These are phyloP conservation scores for Lydus trimaculatus DNA, from an alignment of 2,888 invertebrate species.

Conservation along the genomic window DNA sequence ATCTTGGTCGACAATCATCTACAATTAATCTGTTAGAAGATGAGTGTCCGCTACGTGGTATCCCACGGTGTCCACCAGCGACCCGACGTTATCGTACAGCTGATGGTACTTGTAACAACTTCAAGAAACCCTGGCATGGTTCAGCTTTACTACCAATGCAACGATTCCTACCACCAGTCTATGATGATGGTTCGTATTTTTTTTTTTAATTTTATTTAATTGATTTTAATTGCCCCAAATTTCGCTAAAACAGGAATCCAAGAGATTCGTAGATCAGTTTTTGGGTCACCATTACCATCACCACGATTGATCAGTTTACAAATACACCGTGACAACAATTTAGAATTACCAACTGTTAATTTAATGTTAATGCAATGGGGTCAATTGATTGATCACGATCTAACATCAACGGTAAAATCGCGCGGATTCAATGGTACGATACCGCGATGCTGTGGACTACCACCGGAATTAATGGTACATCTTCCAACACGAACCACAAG, in stretches of 20 bases:
- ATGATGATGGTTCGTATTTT: constrained; percentile 75
- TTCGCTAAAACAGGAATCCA: constrained; percentile 54
- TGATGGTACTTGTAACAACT: constrained; percentile 91
- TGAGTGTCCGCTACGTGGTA: constrained; percentile 72
- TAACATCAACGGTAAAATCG: constrained; percentile 80
- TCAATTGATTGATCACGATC: constrained; percentile 88
- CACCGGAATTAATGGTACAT: constrained; percentile 69
- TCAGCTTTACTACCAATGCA: constrained; percentile 83
- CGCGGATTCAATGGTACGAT: constrained; percentile 80
- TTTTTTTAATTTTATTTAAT: not conserved
- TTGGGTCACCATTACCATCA: constrained; percentile 72
- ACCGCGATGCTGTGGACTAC: constrained; percentile 77
- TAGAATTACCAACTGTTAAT: constrained; percentile 72
- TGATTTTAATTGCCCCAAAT: no score
- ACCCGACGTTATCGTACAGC: constrained; percentile 80
- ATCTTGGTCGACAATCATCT: constrained; percentile 41
- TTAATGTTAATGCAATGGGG: constrained; percentile 92
- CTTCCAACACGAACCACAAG: not conserved
- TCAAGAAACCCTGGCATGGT: constrained; percentile 78
- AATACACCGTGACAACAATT: constrained; percentile 71
- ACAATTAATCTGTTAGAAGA: constrained; percentile 38
- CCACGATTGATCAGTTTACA: constrained; percentile 76
- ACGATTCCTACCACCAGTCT: constrained; percentile 80
- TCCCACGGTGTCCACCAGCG: constrained; percentile 74
- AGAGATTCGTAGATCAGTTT: constrained; percentile 66